phyloP scores from a whole-genome alignment of 2,888 invertebrate genomes.

The Corythucha ciliata region DNA sequence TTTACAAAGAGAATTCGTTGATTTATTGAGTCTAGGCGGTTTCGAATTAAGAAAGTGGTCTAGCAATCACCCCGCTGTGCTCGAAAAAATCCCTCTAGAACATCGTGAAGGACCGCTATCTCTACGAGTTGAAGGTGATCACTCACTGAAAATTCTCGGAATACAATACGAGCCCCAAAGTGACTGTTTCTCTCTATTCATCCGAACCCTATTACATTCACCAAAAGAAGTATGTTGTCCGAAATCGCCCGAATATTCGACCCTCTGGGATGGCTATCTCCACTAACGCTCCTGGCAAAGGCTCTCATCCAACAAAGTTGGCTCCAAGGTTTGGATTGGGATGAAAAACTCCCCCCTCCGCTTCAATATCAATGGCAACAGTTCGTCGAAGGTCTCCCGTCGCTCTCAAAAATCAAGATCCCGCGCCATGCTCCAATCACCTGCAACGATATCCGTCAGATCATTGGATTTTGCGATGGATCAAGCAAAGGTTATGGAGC shows the following conservation, averaged over 20 bases:
- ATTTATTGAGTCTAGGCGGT: too few species aligned
- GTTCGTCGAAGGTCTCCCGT: not conserved
- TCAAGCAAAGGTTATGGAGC: constrained; percentile 2
- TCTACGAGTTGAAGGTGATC: too few species aligned
- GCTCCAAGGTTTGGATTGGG: constrained; percentile 1
- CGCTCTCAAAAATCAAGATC: not conserved
- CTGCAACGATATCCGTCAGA: too few species aligned
- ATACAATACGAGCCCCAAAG: not conserved
- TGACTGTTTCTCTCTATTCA: not conserved
- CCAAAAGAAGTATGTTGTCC: constrained; percentile 1
- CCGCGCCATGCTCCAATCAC: not conserved
- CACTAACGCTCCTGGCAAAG: not conserved
- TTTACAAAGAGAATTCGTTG: too few species aligned
- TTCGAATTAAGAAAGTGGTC: too few species aligned
- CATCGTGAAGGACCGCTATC: too few species aligned
- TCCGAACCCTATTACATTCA: not conserved
- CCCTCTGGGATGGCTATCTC: constrained; percentile 3
- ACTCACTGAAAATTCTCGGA: too few species aligned
- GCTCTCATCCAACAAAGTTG: not conserved
- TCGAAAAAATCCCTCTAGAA: too few species aligned
- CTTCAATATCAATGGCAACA: not conserved
- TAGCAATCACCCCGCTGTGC: too few species aligned
- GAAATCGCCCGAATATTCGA: constrained; percentile 1
- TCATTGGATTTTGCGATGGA: constrained; percentile 10
- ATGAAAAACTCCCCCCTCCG: not conserved